These are phyloP conservation scores for Caenorhabditis sinica DNA, from an alignment of 2,888 invertebrate species.

Conservation along the genomic window DNA sequence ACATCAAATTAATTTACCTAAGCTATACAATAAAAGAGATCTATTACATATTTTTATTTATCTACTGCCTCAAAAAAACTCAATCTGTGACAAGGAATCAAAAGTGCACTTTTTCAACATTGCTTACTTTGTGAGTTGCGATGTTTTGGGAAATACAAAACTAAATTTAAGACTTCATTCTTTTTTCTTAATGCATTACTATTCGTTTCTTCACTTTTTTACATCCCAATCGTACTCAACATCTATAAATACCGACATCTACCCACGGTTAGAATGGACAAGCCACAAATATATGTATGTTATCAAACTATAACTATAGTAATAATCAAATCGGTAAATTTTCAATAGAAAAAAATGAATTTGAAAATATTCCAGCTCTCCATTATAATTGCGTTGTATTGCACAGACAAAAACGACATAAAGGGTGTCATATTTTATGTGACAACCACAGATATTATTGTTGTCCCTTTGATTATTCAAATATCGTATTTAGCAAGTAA, in stretches of 20 bases:
- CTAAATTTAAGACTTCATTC: neutral
- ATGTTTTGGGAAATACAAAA: neutral
- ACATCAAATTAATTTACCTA: neutral
- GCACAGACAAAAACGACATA: neutral
- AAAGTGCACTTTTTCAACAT: no score
- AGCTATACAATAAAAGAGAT: neutral
- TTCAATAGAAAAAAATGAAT: no score
- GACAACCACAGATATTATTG: neutral
- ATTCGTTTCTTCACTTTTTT: neutral
- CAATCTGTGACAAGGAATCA: no score
- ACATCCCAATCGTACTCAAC: neutral
- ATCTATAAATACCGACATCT: neutral
- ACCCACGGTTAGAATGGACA: neutral
- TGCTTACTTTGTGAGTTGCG: no score
- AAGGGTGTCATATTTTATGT: neutral
- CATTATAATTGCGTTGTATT: neutral
- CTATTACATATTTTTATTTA: no score
- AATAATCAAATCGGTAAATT: neutral
- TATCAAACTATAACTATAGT: neutral
- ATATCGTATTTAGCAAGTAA: conserved; percentile 17
- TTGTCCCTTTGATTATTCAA: conserved; percentile 18
- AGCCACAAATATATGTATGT: neutral
- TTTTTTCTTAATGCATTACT: neutral
- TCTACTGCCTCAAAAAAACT: no score
- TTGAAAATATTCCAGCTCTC: neutral